Evolutionary conservation across 2,888 invertebrate genomes (phyloP).

Genomic region (Hermaeophaga mercurialis): DNA sequence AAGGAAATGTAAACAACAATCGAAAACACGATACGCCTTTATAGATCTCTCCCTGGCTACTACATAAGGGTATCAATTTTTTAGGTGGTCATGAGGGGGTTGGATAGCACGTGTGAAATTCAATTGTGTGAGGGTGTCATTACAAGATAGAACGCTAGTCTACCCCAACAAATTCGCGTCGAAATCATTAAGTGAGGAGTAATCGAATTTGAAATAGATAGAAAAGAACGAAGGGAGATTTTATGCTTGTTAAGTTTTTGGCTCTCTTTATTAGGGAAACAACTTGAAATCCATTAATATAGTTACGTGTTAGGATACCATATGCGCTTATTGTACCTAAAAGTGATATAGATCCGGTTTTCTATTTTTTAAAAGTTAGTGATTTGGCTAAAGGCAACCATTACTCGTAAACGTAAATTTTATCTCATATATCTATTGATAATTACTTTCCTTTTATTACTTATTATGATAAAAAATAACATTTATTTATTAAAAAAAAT

Average conservation of each 20-base stretch:
- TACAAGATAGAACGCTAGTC: constrained; percentile 42
- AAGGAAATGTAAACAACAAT: constrained; percentile 38
- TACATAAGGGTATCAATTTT: constrained; percentile 32
- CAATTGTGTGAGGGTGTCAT: constrained; percentile 53
- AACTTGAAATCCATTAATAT: too few relatives aligned
- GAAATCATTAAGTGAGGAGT: constrained; percentile 37
- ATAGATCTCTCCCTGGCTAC: constrained; percentile 21
- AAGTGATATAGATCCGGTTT: too few relatives aligned
- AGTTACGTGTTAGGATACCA: too few relatives aligned
- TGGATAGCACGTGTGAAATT: constrained; percentile 50
- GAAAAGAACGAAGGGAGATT: constrained; percentile 25
- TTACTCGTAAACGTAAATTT: too few relatives aligned
- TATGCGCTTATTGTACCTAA: too few relatives aligned
- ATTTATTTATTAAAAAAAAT: too few relatives aligned
- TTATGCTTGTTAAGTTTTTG: constrained; percentile 17
- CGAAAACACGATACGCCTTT: constrained; percentile 33
- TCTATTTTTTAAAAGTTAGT: too few relatives aligned
- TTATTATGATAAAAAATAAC: too few relatives aligned
- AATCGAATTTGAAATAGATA: constrained; percentile 38
- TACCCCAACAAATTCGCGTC: constrained; percentile 35
- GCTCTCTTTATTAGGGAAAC: not conserved
- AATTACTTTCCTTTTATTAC: too few relatives aligned
- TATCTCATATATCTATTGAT: too few relatives aligned
- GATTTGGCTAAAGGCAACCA: too few relatives aligned
- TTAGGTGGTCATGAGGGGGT: constrained; percentile 38